These are phyloP conservation scores for Peribatodes rhomboidaria DNA, from an alignment of 2,888 invertebrate species.

Conservation along the genomic window DNA sequence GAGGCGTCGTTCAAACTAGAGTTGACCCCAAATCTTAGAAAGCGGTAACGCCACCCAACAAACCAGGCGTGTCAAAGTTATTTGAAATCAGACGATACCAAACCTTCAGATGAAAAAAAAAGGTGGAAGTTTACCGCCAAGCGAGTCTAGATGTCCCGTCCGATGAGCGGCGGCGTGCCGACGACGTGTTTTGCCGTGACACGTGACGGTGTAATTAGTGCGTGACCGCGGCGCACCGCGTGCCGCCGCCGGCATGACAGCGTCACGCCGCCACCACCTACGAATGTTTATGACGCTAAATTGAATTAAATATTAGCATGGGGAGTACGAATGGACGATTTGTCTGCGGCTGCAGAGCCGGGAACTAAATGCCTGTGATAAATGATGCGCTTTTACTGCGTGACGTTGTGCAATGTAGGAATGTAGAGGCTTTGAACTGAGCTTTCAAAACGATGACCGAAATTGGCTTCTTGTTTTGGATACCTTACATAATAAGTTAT, in stretches of 20 bases:
- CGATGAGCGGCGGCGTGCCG: constrained; percentile 44
- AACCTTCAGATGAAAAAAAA: not conserved
- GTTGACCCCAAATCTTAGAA: too few relatives aligned
- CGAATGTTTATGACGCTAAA: constrained; percentile 29
- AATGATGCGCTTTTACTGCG: not conserved
- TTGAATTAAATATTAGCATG: constrained; percentile 22
- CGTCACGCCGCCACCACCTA: constrained; percentile 34
- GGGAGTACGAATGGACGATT: constrained; percentile 8
- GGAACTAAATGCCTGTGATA: constrained; percentile 4
- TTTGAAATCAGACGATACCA: too few relatives aligned
- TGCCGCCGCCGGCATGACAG: constrained; percentile 49
- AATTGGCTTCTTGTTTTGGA: too few relatives aligned
- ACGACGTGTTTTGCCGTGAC: constrained; percentile 76
- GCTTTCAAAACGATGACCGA: too few relatives aligned
- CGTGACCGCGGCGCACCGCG: constrained; percentile 64
- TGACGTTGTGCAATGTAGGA: not conserved
- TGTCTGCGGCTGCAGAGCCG: constrained; percentile 6
- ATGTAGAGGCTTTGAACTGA: too few relatives aligned
- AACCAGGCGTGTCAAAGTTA: too few relatives aligned
- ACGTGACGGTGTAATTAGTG: constrained; percentile 82
- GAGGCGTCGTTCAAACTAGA: too few relatives aligned
- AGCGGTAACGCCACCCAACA: too few relatives aligned
- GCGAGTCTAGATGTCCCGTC: not conserved
- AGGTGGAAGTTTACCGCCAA: not conserved
- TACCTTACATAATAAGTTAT: too few relatives aligned